A percentile compares a stretch with the other conserved stretches of the same genome.
phyloP scores from a whole-genome alignment of 2,888 invertebrate genomes.

The Megaustenia siamemsis region DNA sequence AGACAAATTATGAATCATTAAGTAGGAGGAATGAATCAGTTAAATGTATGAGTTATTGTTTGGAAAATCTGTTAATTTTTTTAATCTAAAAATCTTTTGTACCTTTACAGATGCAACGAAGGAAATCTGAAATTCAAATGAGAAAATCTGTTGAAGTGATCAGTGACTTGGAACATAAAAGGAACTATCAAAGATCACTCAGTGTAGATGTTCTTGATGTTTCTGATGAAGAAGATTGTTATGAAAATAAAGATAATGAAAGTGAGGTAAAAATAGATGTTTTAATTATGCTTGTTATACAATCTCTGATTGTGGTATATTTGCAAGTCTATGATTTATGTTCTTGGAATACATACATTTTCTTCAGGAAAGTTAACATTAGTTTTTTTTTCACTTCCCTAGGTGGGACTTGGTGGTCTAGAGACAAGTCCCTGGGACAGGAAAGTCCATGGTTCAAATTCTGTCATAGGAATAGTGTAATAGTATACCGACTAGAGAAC shows the following conservation, averaged over 20 bases:
- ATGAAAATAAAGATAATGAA: conserved; percentile 9
- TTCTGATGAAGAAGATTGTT: conserved; percentile 60
- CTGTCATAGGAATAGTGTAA: too few species aligned
- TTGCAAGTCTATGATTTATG: too few species aligned
- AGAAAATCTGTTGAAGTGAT: conserved; percentile 55
- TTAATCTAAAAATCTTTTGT: background rate
- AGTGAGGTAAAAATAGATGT: background rate
- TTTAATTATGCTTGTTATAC: too few species aligned
- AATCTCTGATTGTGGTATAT: too few species aligned
- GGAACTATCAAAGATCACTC: conserved; percentile 46
- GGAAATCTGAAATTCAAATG: conserved; percentile 26
- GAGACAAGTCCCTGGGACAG: too few species aligned
- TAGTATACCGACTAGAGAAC: too few species aligned
- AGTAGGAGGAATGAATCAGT: background rate
- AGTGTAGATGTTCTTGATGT: conserved; percentile 63
- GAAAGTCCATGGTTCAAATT: too few species aligned
- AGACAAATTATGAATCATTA: too few species aligned
- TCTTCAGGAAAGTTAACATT: too few species aligned
- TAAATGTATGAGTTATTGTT: background rate
- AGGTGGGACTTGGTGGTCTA: too few species aligned
- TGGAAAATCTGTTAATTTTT: background rate
- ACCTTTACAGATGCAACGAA: conserved; percentile 43
- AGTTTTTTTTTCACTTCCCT: too few species aligned
- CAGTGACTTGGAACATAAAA: conserved; percentile 52
- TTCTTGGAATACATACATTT: too few species aligned